These are phyloP conservation scores for Raja brachyura DNA, from an alignment of 2,113 vertebrate genomes.

Conservation along the genomic window DNA sequence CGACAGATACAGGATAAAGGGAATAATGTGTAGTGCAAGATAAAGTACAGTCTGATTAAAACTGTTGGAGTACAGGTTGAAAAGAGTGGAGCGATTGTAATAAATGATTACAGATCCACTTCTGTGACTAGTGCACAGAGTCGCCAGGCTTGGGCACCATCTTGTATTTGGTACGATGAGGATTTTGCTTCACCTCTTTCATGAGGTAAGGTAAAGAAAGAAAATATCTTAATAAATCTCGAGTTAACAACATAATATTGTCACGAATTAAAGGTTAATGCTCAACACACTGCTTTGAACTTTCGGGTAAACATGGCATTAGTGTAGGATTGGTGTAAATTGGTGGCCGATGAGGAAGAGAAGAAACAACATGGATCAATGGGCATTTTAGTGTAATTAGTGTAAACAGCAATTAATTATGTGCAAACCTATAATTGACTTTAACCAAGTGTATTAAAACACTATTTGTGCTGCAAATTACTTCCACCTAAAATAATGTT, in stretches of 20 bases:
- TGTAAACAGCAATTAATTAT: not conserved
- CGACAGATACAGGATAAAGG: too few species aligned
- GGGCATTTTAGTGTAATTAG: not conserved
- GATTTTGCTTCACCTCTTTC: not conserved
- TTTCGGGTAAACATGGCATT: not conserved
- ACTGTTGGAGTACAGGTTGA: too few species aligned
- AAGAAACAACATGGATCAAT: not conserved
- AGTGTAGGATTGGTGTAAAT: too few species aligned
- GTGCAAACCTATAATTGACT: not conserved
- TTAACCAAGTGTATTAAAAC: not conserved
- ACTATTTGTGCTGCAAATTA: not conserved
- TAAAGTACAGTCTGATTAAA: too few species aligned
- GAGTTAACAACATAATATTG: not conserved
- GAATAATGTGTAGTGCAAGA: too few species aligned
- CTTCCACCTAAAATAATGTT: not conserved
- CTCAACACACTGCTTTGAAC: not conserved
- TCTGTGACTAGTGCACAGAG: too few species aligned
- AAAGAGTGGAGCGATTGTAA: too few species aligned
- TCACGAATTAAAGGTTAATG: not conserved
- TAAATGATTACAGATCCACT: too few species aligned
- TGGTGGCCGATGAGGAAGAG: not conserved
- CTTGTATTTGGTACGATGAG: not conserved
- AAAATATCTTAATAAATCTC: not conserved
- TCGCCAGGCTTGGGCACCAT: too few species aligned
- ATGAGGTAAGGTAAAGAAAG: not conserved